Base-by-base conservation (phyloP, 2,888 invertebrate genomes). In the Hetaerina titia region DNA sequence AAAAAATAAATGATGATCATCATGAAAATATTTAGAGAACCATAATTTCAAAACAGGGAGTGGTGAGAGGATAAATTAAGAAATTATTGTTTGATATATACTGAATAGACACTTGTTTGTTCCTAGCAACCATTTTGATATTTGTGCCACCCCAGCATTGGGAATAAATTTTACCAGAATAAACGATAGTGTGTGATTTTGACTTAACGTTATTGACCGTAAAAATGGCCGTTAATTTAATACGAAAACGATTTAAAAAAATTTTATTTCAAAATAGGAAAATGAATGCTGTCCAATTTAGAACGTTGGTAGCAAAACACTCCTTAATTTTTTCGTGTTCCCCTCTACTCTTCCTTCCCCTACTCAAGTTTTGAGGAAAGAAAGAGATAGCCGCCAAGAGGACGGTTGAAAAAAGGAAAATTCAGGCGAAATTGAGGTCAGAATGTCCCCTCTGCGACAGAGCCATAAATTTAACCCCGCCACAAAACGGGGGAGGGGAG, bases 381-480 rank as follows among this genome's bases (percentile, higher is more conserved):
- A 31, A 2, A 81, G 81, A 81, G 81, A 31, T 81, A 31, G 81
- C 81, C 81, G 31, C 81, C 81, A 69, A 22, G 22, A 22, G 89
- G 22, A n/a, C 5, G 89, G 89, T 19, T 0, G 56, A n/a, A n/a
- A 89, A 57, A 58, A n/a, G 13, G 56, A 56, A n/a, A 89, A 89
- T 56, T 89, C 58, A 58, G 89, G 58, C 56, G 89, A 89, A 58
- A 57, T n/a, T n/a, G 57, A 89, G 89, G 89, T 56, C 57, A 56
- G 89, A 89, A 58, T 56, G 89, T 31, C 81, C 31, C 81, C 89
- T 58, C 57, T 56, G 89, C 57, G 58, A 58, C 89, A 22, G 57
- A 58, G 89, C 89, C 89, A 89, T 58, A 89, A 89, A 89, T 89
- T 89, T 89, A 58, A 13, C 81, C 81, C 81, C 81, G 31, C 31